Percentiles rank a stretch among this genome's conserved stretches.
Conservation (phyloP, 2,113 vertebrate species). For the Odobenus rosmarus region DNA sequence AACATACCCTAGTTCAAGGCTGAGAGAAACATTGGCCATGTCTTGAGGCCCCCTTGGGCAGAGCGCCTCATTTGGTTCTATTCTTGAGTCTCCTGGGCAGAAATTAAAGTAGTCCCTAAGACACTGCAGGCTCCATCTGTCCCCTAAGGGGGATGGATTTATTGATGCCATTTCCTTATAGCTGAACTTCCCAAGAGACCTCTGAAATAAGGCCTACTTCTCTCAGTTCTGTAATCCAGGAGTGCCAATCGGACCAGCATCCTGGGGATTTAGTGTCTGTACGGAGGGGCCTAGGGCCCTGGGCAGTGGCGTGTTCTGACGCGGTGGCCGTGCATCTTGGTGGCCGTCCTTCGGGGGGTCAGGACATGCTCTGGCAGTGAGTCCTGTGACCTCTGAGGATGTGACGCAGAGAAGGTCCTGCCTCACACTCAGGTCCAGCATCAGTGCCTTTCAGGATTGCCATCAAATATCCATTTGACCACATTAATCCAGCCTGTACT, state of each 20-base stretch:
- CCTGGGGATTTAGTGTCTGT: background rate
- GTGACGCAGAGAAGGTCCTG: background rate
- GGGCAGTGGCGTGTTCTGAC: background rate
- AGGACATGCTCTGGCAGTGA: background rate
- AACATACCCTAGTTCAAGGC: background rate
- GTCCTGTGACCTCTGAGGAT: background rate
- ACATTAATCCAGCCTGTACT: background rate
- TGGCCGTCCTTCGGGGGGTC: background rate
- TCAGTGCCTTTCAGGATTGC: background rate
- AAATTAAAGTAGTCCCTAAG: background rate
- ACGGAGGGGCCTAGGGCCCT: background rate
- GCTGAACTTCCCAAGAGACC: background rate
- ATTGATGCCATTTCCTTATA: background rate
- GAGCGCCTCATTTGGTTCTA: background rate
- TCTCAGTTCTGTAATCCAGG: background rate
- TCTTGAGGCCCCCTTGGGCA: background rate
- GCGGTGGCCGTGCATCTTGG: fast-evolving
- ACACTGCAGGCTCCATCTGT: background rate
- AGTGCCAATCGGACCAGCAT: background rate
- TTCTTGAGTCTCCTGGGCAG: background rate
- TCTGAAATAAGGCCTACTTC: background rate
- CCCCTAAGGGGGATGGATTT: too few relatives aligned
- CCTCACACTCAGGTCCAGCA: background rate
- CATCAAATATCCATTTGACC: background rate
- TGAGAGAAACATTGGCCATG: background rate